A percentile compares a stretch with the other conserved stretches of the same genome.
These are phyloP conservation scores for Phaethornis superciliosus DNA, from an alignment of 2,113 vertebrate species.

Conservation along the genomic window DNA sequence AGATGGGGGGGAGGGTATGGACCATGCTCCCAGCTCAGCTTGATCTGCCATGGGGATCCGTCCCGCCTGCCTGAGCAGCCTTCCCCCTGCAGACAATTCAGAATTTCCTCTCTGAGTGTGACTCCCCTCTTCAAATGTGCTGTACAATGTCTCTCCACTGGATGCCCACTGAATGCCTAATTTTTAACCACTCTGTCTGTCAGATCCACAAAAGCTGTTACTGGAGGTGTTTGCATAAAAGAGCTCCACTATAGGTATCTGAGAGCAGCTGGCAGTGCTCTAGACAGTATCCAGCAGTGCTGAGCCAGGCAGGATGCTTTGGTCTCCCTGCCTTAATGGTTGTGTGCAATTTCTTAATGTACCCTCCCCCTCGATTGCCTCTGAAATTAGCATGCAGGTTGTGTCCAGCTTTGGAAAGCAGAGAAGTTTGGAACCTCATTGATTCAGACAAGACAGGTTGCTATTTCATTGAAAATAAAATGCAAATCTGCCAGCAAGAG, in stretches of 20 bases:
- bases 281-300: conserved; percentile 65
- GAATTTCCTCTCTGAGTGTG: neutral
- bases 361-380: conserved; percentile 57
- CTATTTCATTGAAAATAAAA: neutral
- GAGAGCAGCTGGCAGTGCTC: conserved; percentile 61
- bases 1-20: neutral
- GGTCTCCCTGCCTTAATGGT: conserved; percentile 64
- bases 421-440: conserved; percentile 14
- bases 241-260: conserved; percentile 62
- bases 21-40: neutral
- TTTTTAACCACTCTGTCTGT: conserved; percentile 69
- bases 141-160: conserved; percentile 65
- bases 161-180: conserved; percentile 64
- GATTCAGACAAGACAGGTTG: neutral
- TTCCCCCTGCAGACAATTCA: conserved; percentile 28
- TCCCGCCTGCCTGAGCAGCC: conserved; percentile 25
- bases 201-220: conserved; percentile 68
- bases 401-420: conserved; percentile 19
- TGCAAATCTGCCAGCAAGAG: neutral
- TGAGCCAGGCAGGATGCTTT: conserved; percentile 55
- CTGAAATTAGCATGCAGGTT: conserved; percentile 54
- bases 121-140: conserved; percentile 62
- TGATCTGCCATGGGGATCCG: neutral
- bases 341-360: conserved; percentile 33
- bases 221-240: conserved; percentile 71